Evolutionary conservation across 2,113 vertebrate genomes (phyloP).

Genomic region (Gallinago undulata): DNA sequence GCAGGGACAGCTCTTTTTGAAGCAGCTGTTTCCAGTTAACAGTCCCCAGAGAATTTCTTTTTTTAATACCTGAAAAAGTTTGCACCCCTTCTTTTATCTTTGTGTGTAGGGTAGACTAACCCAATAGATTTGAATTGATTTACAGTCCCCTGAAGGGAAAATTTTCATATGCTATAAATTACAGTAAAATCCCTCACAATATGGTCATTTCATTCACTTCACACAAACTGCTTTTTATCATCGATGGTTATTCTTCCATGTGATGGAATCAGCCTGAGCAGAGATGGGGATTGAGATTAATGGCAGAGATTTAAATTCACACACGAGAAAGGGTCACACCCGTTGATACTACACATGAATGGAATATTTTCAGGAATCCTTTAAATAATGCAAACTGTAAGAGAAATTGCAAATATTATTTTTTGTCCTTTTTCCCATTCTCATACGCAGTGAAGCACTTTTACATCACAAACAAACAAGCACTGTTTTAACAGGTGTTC

Average conservation of each 20-base stretch:
- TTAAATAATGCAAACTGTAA: not conserved
- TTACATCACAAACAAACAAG: not conserved
- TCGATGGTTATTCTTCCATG: not conserved
- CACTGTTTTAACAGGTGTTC: not conserved
- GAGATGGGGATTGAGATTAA: not conserved
- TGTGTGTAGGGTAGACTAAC: not conserved
- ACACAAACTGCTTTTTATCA: not conserved
- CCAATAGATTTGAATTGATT: slow-evolving; percentile 7
- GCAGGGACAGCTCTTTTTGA: not conserved
- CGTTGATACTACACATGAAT: not conserved
- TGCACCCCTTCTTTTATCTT: slow-evolving; percentile 32
- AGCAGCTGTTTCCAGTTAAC: slow-evolving; percentile 59
- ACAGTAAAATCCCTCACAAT: not conserved
- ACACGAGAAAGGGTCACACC: not conserved
- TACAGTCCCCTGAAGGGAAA: not conserved
- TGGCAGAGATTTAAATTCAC: not conserved
- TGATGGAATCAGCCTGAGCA: not conserved
- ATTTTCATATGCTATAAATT: slow-evolving; percentile 16
- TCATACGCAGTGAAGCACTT: not conserved
- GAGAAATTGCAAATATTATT: not conserved
- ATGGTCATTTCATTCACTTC: not conserved
- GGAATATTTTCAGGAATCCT: not conserved
- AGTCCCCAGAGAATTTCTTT: not conserved
- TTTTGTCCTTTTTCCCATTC: not conserved
- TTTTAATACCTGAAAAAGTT: slow-evolving; percentile 35